Base-by-base conservation (phyloP, 2,113 vertebrate species). In the Urocynchramus pylzowi region DNA sequence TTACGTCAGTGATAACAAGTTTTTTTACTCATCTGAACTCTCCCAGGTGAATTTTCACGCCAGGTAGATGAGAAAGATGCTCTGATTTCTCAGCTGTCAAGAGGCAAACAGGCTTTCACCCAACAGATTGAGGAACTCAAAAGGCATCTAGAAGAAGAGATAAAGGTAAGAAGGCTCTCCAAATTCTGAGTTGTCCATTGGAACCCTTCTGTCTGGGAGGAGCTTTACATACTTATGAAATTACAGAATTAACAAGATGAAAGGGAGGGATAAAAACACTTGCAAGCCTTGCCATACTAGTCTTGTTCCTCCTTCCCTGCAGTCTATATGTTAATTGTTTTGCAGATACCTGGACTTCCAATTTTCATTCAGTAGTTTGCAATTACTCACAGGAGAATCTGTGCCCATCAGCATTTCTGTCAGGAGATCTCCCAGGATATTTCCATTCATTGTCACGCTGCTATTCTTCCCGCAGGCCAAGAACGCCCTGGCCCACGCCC, bases 401-500 rank as follows among this genome's bases (percentile, higher is more conserved):
- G 6, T 39, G 13, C 10, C 23, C 15, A 26, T 19, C 10, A 64
- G 37, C 16, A 49, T 26, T 67, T 50, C 26, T 45, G 4, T 16
- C 8, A 45, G 33, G 20, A 61, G 4, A 52, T 33, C 28, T 57
- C 10, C 14, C 18, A 39, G 41, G 31, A 16, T 31, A 44, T 50
- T 61, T 44, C 52, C 42, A 45, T 44, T 44, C 7, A 23, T 14
- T 61, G 5, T 22, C 63, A 22, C 21, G 16, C 7, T 6, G 10
- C 30, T 41, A 2, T 54, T 54, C 10, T 35, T 60, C 21, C n/a
- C 17, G 5, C 8, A 89, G 99, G 98, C 98, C 37, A 99, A 99
- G 78, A 98, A 97, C 0, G 96, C 98, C 3, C 96, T 99, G 93
- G 99, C 98, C 30, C 99, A 99, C 0, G 98, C 97, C 2, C 95